A percentile compares a stretch with the other conserved stretches of the same genome.
These are phyloP conservation scores for Alaudala cheleensis DNA, from an alignment of 2,113 vertebrate genomes.

Conservation along the genomic window DNA sequence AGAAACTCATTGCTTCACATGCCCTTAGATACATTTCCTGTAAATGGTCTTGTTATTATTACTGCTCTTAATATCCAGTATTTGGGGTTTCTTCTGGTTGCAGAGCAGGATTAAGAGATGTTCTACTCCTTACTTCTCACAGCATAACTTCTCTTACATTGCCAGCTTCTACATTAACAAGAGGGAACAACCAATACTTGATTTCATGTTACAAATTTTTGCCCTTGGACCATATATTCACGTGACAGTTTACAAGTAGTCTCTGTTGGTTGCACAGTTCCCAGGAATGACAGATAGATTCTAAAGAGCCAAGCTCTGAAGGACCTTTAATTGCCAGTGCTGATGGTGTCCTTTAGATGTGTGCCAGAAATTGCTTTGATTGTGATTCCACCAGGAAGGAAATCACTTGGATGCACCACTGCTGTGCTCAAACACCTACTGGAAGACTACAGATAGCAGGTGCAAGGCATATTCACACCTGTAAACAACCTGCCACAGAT, in stretches of 20 bases:
- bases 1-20: not conserved
- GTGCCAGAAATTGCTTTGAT: not conserved
- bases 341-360: not conserved
- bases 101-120: not conserved
- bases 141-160: not conserved
- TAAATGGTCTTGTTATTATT: not conserved
- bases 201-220: not conserved
- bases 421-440: not conserved
- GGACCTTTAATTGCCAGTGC: not conserved
- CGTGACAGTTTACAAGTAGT: not conserved
- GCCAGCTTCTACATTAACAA: not conserved
- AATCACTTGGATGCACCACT: not conserved
- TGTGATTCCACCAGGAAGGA: not conserved
- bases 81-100: not conserved
- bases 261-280: not conserved
- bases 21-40: not conserved
- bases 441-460: not conserved
- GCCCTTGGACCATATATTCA: not conserved
- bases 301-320: not conserved
- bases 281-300: not conserved
- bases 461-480: not conserved
- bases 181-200: not conserved
- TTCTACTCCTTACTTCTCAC: not conserved
- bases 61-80: not conserved
- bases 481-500: not conserved